Evolutionary conservation across 2,888 invertebrate species (phyloP), one percentile per base, ranked within the genome.

Genomic region (Argyresthia albistria): DNA sequence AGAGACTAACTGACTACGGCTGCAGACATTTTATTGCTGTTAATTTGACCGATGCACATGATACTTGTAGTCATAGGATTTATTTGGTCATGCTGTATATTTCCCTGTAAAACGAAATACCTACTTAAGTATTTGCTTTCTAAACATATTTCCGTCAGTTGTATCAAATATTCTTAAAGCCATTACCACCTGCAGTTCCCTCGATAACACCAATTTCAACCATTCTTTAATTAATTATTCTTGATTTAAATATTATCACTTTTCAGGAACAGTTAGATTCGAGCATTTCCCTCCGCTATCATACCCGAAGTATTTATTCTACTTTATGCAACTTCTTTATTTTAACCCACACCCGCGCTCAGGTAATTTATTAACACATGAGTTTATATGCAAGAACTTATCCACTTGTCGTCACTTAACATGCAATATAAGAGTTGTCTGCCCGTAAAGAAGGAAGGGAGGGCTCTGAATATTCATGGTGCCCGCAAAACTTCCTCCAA

Each of bases 391-490:
- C 12, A 45, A 45, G n/a, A 43, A 45, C 45, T 12, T 53, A 53
- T 54, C 57, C 55, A 58, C 59, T 62, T 56, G 59, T 59, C 58
- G 58, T 61, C 67, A 66, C 25, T 68, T 69, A 71, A 66, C 64
- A 68, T 63, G 66, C 70, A 69, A 71, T 72, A 68, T 65, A 72
- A 69, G 63, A 72, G 66, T 71, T 67, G 63, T 60, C 62, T 60
- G 61, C 69, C 68, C 68, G 71, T 70, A 65, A 69, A 66, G 65
- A 72, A 68, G 71, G 69, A 66, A 65, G 58, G 59, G 66, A 68
- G 70, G 71, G 70, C 68, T 70, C 62, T 79, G 78, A 79, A 80
- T 80, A 80, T 80, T 78, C 78, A 79, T 77, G 66, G 61, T 62
- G 62, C 69, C 70, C 66, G 62, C 56, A 55, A 64, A 72, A 70